Percentiles rank a stretch among this genome's conserved stretches.
Evolutionary conservation across 2,797 vertebrate species (phyloP).

Genomic region (Pygocentrus nattereri): DNA sequence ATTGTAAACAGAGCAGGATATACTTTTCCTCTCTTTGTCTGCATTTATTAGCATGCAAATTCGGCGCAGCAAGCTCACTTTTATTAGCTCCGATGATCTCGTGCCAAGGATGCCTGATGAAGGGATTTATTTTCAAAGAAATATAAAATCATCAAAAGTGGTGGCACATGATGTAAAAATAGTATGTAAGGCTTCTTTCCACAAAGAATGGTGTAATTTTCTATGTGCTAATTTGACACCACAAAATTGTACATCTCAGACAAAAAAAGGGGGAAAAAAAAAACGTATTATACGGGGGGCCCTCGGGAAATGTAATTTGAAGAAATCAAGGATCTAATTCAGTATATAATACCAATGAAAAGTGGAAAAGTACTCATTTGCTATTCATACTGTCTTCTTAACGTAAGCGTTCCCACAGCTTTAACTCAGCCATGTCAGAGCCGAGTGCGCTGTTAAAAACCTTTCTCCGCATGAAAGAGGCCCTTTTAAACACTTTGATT

Average conservation of each 20-base stretch:
- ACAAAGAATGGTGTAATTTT: conserved; percentile 76
- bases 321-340: conserved; percentile 81
- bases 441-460: conserved; percentile 74
- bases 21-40: conserved; percentile 71
- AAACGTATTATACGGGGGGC: conserved; percentile 63
- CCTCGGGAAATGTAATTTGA: conserved; percentile 77
- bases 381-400: conserved; percentile 79
- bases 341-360: conserved; percentile 77
- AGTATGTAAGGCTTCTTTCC: conserved; percentile 65
- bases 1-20: conserved; percentile 74
- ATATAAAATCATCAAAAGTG: conserved; percentile 78
- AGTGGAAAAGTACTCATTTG: conserved; percentile 80
- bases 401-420: conserved; percentile 72
- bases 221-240: conserved; percentile 77
- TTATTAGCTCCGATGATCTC: conserved; percentile 79
- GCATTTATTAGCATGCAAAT: conserved; percentile 82
- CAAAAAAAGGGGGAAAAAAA: conserved; percentile 50
- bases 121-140: conserved; percentile 79
- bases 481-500: conserved; percentile 76
- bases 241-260: conserved; percentile 76
- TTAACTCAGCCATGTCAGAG: conserved; percentile 78
- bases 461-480: conserved; percentile 73
- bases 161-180: conserved; percentile 73
- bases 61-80: conserved; percentile 65
- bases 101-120: conserved; percentile 75